Percentiles rank a stretch among this genome's conserved stretches.
Evolutionary conservation across 2,888 invertebrate genomes (phyloP).

Genomic region (Drosophila melanosoma): DNA sequence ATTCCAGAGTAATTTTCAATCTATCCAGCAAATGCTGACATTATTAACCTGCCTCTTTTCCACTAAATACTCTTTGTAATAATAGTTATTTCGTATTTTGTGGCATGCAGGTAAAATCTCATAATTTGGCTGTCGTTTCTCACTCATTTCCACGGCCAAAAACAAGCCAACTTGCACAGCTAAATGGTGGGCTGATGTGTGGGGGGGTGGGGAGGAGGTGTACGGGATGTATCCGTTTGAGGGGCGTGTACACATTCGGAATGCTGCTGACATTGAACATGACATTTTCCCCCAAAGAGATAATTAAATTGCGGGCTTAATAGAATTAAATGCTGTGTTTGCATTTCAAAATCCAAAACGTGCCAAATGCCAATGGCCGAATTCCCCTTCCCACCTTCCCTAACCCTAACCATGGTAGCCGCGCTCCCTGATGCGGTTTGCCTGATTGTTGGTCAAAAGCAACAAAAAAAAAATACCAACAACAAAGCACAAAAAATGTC

Average conservation of each 20-base stretch:
- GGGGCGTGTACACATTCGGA: constrained; percentile 30
- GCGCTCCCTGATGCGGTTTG: constrained; percentile 40
- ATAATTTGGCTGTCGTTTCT: constrained; percentile 63
- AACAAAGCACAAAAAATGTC: constrained; percentile 63
- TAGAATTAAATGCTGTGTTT: constrained; percentile 82
- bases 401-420: not conserved
- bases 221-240: constrained; percentile 6
- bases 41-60: constrained; percentile 13
- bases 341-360: constrained; percentile 78
- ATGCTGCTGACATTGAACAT: constrained; percentile 75
- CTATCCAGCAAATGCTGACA: not conserved
- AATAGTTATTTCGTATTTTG: constrained; percentile 12
- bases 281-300: constrained; percentile 74
- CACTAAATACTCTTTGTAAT: constrained; percentile 29
- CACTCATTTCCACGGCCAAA: constrained; percentile 29
- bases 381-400: not conserved
- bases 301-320: constrained; percentile 80
- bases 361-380: constrained; percentile 68
- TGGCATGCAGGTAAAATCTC: constrained; percentile 45
- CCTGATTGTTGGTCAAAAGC: constrained; percentile 48
- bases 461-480: constrained; percentile 11
- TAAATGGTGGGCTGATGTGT: not conserved
- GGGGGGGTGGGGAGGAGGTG: not conserved
- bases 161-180: constrained; percentile 7
- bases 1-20: not conserved